A percentile compares a stretch with the other conserved stretches of the same genome.
Evolutionary conservation across 2,797 vertebrate species (phyloP).

Genomic region (Sebastes variabilis): DNA sequence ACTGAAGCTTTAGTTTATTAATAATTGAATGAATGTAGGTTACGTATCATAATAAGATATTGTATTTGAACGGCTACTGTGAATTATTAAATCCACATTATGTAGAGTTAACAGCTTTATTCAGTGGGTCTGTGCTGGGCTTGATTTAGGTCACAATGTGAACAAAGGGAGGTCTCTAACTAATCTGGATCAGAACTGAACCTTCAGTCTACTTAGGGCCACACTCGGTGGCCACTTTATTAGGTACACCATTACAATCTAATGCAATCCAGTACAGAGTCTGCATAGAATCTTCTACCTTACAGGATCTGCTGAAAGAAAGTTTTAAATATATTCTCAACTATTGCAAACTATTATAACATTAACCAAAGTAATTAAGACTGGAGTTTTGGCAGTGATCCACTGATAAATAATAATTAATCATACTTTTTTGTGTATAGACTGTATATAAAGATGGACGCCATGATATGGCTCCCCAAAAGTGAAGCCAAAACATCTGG

Average conservation of each 20-base stretch:
- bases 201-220: background rate
- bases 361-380: too few species aligned
- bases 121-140: background rate
- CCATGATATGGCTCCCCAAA: too few species aligned
- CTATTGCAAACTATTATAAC: too few species aligned
- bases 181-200: background rate
- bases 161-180: background rate
- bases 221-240: too few species aligned
- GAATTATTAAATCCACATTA: background rate
- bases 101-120: background rate
- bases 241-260: background rate
- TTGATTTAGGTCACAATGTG: background rate
- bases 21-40: background rate
- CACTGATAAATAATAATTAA: background rate
- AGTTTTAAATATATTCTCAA: too few species aligned
- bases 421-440: too few species aligned
- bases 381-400: too few species aligned
- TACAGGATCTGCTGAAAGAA: too few species aligned
- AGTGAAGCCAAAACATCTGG: too few species aligned
- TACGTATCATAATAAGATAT: background rate
- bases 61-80: background rate
- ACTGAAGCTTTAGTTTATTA: background rate
- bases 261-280: background rate
- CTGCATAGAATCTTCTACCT: too few species aligned
- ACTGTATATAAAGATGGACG: too few species aligned